Conservation (phyloP, 2,888 invertebrate species). For the Chrysotoxum bicinctum region DNA sequence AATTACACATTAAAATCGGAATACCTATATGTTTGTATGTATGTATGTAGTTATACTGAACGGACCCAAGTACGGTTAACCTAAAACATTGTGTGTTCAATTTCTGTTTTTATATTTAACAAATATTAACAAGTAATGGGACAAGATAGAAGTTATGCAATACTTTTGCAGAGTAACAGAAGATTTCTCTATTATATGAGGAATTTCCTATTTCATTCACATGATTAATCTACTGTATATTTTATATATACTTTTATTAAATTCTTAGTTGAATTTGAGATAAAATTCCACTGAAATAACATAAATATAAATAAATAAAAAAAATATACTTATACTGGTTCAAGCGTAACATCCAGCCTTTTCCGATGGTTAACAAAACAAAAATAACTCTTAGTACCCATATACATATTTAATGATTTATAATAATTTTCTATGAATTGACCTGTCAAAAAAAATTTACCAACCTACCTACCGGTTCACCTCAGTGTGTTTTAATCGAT, state of each 20-base stretch:
- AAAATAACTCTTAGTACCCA: not conserved
- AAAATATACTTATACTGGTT: not conserved
- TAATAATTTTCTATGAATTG: too few relatives aligned
- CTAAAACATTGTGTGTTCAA: not conserved
- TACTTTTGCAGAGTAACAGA: too few relatives aligned
- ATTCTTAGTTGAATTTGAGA: not conserved
- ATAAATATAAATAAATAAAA: not conserved
- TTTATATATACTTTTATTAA: too few relatives aligned
- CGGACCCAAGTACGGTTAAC: not conserved
- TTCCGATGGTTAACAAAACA: not conserved
- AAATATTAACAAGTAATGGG: not conserved
- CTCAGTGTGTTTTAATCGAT: conserved; percentile 23
- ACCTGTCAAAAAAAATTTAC: not conserved
- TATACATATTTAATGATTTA: too few relatives aligned
- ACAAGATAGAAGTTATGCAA: not conserved
- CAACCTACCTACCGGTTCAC: not conserved
- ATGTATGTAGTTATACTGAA: not conserved
- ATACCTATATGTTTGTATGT: not conserved
- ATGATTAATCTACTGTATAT: too few relatives aligned
- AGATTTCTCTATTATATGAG: too few relatives aligned
- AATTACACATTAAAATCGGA: not conserved
- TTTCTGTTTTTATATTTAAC: not conserved
- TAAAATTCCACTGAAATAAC: not conserved
- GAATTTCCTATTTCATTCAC: too few relatives aligned
- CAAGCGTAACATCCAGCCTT: not conserved